Conservation (phyloP, 2,888 invertebrate genomes). For the Drosophila setosimentum region DNA sequence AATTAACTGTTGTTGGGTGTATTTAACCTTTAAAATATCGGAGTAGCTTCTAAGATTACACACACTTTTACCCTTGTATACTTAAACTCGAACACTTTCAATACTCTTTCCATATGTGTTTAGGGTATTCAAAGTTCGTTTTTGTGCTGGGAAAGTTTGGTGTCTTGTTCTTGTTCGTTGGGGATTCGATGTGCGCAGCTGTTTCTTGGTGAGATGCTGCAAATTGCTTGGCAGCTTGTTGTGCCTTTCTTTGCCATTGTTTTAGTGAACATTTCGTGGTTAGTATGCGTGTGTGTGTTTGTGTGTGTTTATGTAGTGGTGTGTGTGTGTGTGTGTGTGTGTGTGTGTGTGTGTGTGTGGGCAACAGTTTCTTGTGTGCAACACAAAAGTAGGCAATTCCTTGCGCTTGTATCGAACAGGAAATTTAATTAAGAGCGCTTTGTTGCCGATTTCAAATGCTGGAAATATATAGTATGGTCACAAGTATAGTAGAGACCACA, state of each 20-base stretch:
- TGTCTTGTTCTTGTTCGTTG: constrained; percentile 20
- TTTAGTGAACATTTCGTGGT: constrained; percentile 61
- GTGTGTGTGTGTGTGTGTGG: constrained; percentile 23
- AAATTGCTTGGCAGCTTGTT: constrained; percentile 61
- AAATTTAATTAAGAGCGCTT: constrained; percentile 75
- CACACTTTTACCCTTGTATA: background rate
- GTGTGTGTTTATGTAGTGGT: constrained; percentile 1
- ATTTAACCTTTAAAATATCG: background rate
- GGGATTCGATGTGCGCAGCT: constrained; percentile 54
- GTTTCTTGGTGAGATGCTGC: constrained; percentile 64
- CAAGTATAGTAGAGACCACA: constrained; percentile 29
- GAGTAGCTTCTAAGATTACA: background rate
- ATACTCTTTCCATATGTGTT: background rate
- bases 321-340: constrained; percentile 15
- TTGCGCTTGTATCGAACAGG: constrained; percentile 58
- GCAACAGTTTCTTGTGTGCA: constrained; percentile 65
- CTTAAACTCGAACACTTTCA: background rate
- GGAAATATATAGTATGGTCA: constrained; percentile 23
- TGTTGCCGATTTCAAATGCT: constrained; percentile 35
- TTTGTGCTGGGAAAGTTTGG: background rate
- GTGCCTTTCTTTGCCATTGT: constrained; percentile 50
- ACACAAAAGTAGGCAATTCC: constrained; percentile 62
- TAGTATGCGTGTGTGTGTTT: constrained; percentile 11
- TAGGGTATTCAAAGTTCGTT: constrained; percentile 17
- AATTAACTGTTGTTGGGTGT: background rate